Base-by-base conservation (phyloP, 2,797 vertebrate species). In the Linurgus olivaceus region DNA sequence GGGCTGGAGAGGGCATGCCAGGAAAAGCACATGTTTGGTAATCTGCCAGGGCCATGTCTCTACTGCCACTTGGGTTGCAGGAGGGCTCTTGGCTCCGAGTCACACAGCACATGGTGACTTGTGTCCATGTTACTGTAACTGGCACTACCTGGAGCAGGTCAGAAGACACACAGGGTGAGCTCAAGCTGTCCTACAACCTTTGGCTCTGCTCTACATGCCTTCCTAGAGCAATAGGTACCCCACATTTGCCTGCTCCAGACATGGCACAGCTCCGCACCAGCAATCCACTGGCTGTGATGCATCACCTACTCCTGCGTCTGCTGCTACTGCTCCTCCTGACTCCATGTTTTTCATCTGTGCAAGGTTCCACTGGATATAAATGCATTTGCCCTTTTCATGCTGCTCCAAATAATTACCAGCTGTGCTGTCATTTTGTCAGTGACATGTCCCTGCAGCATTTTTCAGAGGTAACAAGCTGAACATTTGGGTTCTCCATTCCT, bases 351-450 rank as follows among this genome's bases (percentile, higher is more conserved):
- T 31, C 29, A 20, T 14, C 47, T 45, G 18, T 74, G 28, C 10
- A n/a, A n/a, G n/a, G n/a, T n/a, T 61, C 93, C 15, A 9, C 31
- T 48, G 45, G 29, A 88, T 19, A 88, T 42, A 92, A 97, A 94
- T 42, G 44, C 35, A 63, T 86, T 91, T 93, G 51, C 74, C 73
- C 74, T 93, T 90, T 93, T 82, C 77, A 54, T 23, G 51, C 42
- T 77, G 81, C 62, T 91, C 51, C 84, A 93, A 92, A 91, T 76
- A 92, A 94, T 93, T 88, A 93, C 79, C 74, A 94, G 63, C 87
- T 88, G 70, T 48, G 67, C 70, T 78, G 80, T 81, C 78, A 82
- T 62, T 92, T 76, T 91, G 61, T 35, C 67, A 55, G 28, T 86
- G 92, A 90, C 75, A 58, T 6, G 50, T 72, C 72, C 42, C 66